Evolutionary conservation across 2,888 invertebrate genomes (phyloP), one percentile per base, ranked within the genome.

Genomic region (Trissolcus japonicus): DNA sequence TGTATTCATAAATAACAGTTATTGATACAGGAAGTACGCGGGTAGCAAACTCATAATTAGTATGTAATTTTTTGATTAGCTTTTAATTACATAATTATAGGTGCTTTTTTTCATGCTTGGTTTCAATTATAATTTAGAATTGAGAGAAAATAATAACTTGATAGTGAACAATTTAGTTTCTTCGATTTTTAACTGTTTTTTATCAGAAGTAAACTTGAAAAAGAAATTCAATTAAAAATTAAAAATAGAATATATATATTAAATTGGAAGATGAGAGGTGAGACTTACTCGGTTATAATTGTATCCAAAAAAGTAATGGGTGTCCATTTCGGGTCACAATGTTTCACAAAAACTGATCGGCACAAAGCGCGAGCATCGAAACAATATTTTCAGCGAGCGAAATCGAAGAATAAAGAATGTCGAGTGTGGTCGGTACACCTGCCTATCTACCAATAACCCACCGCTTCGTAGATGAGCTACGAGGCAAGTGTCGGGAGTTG

Each of bases 241-340:
- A n/a, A n/a, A n/a, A n/a, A n/a, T n/a, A n/a, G n/a, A n/a, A n/a
- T n/a, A n/a, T n/a, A n/a, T n/a, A n/a, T n/a, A n/a, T n/a, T n/a
- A n/a, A 46, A 16, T 14, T 35, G 35, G 11, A 3, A 1, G 7
- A 35, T 6, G 46, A 14, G 16, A 46, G 4, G 46, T 6, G 25
- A 14, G 14, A 83, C 83, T 85, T 79, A 83, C 84, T 85, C 68
- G 80, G 73, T 83, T 79, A 80, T 71, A 72, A 59, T 43, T 46
- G 53, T 53, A 78, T 82, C 80, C 78, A 75, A 80, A 80, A 13
- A 59, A 66, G 59, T 4, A 73, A 80, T 54, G 48, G 11, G 19
- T 48, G 14, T 69, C 54, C 57, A 56, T 50, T 76, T 46, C 56
- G 40, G 41, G 21, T 50, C 67, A 61, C 76, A 78, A 59, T 29